A percentile compares a stretch with the other conserved stretches of the same genome.
These are phyloP conservation scores for Cheilinus undulatus DNA, from an alignment of 2,113 vertebrate species.

Conservation along the genomic window DNA sequence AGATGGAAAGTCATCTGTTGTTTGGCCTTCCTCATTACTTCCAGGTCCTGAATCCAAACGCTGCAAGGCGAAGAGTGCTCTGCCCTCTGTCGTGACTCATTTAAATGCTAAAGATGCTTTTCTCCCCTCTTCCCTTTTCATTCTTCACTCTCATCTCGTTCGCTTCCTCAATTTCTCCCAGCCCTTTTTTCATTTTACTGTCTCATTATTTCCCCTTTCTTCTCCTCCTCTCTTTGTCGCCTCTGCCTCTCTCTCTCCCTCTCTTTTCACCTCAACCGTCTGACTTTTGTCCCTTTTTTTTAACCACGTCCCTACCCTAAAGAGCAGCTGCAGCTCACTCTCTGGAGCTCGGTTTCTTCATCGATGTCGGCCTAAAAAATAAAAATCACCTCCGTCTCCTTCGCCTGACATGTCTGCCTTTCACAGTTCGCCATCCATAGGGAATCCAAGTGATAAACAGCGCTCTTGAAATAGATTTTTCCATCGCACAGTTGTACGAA, in stretches of 20 bases:
- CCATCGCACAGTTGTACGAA: conserved; percentile 2
- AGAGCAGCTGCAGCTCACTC: conserved; percentile 21
- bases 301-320: conserved; percentile 11
- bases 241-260: background rate
- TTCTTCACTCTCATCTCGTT: conserved; percentile 46
- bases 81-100: conserved; percentile 70
- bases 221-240: conserved; percentile 1
- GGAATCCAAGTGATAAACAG: conserved; percentile 43
- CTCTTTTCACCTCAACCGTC: conserved; percentile 18
- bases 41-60: conserved; percentile 66
- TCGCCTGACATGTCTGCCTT: conserved; percentile 48
- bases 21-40: conserved; percentile 70
- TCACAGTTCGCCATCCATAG: background rate
- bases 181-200: conserved; percentile 39
- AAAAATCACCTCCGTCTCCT: conserved; percentile 49
- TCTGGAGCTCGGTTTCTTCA: conserved; percentile 13
- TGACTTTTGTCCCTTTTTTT: background rate
- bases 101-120: conserved; percentile 68
- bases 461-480: conserved; percentile 34
- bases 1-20: conserved; percentile 68
- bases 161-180: conserved; percentile 42
- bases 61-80: conserved; percentile 40
- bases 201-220: conserved; percentile 50
- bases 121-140: conserved; percentile 38
- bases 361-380: conserved; percentile 29